Base-by-base conservation (phyloP, 2,888 invertebrate species). In the Julus scanicus region DNA sequence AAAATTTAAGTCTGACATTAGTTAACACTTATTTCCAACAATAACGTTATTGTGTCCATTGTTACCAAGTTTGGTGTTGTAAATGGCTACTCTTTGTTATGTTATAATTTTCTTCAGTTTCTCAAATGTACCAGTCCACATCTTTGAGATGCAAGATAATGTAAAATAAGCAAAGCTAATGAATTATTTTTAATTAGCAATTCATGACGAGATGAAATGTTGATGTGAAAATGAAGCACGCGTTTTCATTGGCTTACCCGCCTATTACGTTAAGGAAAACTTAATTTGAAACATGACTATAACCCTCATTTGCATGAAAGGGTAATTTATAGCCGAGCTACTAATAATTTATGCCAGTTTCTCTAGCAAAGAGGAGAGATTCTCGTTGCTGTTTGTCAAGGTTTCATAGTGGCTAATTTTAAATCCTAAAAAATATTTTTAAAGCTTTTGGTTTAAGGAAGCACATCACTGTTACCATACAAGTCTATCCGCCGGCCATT, bases 101-200 rank as follows among this genome's bases (percentile, higher is more conserved):
- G 53, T 4, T 53, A 53, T 53, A 53, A 63, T 29, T 20, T 71
- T 20, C 2, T 29, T 29, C 20, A 20, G 9, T 71, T 71, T 29
- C 29, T 71, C 15, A 2, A 53, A 63, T 63, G 63, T n/a, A 63
- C 63, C 1, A 63, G 63, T 63, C 71, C n/a, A 71, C 71, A 20
- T 71, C 71, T 8, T 29, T 9, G 71, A n/a, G n/a, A n/a, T 6
- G 8, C 29, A 29, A 20, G 71, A n/a, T 71, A 29, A 29, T 71
- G 3, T 71, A 8, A 71, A 71, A 71, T 71, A 71, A 71, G 71
- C 71, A 71, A 71, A 29, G 71, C 71, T 71, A 71, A 71, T 71
- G 71, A 71, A 71, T 71, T 71, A 71, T 71, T 71, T 71, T 71
- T 71, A 71, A 71, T 71, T 71, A 71, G 71, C 17, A 71, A 71